Conservation (phyloP, 2,888 invertebrate genomes). For the Eilema depressum region DNA sequence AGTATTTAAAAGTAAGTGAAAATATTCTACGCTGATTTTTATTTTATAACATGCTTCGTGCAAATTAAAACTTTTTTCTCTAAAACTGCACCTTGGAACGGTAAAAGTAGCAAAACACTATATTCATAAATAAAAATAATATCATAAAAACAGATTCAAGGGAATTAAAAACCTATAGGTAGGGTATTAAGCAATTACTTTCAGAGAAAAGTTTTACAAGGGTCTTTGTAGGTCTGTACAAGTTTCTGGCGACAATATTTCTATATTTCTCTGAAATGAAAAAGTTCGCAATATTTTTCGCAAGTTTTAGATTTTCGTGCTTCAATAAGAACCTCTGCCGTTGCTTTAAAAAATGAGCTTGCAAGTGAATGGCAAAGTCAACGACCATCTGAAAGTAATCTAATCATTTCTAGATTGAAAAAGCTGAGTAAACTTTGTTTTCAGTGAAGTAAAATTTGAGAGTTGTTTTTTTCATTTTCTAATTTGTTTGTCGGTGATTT, state of each 20-base stretch:
- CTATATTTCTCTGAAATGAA: constrained; percentile 59
- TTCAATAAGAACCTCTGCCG: constrained; percentile 20
- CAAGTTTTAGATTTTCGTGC: constrained; percentile 31
- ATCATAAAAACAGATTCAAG: constrained; percentile 26
- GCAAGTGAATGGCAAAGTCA: constrained; percentile 33
- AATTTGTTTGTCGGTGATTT: constrained; percentile 28
- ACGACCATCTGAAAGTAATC: constrained; percentile 38
- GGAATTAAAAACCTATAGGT: constrained; percentile 28
- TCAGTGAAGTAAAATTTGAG: constrained; percentile 25
- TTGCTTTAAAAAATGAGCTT: constrained; percentile 27
- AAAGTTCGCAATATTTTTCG: constrained; percentile 54
- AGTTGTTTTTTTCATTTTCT: constrained; percentile 23
- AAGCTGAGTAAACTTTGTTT: constrained; percentile 30
- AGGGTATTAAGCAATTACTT: constrained; percentile 39
- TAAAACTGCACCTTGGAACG: constrained; percentile 15
- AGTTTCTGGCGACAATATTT: constrained; percentile 47
- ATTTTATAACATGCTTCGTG: constrained; percentile 45
- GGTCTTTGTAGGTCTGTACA: constrained; percentile 45
- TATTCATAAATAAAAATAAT: constrained; percentile 22
- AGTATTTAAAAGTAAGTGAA: neutral
- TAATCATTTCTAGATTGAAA: constrained; percentile 39
- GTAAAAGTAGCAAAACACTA: constrained; percentile 19
- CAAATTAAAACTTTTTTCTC: constrained; percentile 31
- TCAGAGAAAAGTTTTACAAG: constrained; percentile 55
- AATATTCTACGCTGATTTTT: constrained; percentile 17